phyloP scores from a whole-genome alignment of 2,888 invertebrate species.

The Proisotoma minuta region DNA sequence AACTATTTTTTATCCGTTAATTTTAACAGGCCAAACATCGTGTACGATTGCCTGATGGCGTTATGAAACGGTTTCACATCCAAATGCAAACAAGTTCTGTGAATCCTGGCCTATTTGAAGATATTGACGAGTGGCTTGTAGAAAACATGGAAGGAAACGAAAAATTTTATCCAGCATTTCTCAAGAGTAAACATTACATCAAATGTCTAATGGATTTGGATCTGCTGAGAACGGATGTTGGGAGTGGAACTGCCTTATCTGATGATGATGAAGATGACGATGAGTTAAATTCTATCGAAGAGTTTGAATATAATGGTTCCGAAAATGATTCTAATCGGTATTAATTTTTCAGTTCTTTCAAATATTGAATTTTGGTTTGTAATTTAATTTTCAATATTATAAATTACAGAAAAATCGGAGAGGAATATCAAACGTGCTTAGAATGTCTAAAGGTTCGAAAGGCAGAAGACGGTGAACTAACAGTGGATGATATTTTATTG shows the following conservation, averaged over 20 bases:
- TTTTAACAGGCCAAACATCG: constrained; percentile 58
- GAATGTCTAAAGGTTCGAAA: constrained; percentile 42
- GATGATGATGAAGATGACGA: constrained; percentile 52
- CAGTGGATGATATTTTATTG: constrained; percentile 33
- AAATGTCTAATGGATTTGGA: constrained; percentile 70
- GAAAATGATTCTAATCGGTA: no score
- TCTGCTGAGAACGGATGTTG: constrained; percentile 56
- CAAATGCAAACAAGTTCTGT: constrained; percentile 63
- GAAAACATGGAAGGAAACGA: constrained; percentile 61
- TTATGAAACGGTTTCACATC: constrained; percentile 60
- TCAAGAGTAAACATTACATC: constrained; percentile 62
- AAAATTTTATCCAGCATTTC: constrained; percentile 62
- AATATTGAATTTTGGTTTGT: neutral
- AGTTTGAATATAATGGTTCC: constrained; percentile 52
- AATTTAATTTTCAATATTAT: no score
- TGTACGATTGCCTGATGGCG: constrained; percentile 60
- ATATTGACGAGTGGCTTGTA: constrained; percentile 67
- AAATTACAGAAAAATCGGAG: constrained; percentile 7
- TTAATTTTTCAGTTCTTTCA: constrained; percentile 10
- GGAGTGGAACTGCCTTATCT: constrained; percentile 30
- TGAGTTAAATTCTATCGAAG: constrained; percentile 56
- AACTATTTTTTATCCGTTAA: neutral
- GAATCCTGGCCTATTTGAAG: constrained; percentile 75
- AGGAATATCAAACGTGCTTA: constrained; percentile 42
- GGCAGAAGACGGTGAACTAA: constrained; percentile 24